phyloP scores from a whole-genome alignment of 2,888 invertebrate genomes.

The Lasioglossum marginatum region DNA sequence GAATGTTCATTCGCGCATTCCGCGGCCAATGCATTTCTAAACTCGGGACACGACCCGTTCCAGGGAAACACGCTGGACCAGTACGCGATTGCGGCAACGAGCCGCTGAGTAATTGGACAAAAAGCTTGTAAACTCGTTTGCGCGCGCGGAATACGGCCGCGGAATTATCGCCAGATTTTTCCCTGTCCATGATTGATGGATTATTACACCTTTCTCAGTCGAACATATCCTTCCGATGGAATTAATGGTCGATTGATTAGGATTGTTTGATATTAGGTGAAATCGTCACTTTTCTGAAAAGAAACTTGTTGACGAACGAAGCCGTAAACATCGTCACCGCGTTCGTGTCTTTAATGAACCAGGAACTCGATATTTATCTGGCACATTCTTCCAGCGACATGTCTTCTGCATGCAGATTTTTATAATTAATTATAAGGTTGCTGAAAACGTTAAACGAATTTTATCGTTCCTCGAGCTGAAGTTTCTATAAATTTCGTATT shows the following conservation, averaged over 20 bases:
- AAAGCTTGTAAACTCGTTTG: conserved; percentile 45
- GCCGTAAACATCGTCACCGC: background rate
- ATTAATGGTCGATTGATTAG: background rate
- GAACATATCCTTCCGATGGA: background rate
- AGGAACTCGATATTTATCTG: background rate
- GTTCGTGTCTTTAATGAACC: background rate
- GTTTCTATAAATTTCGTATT: conserved; percentile 1
- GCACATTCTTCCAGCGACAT: background rate
- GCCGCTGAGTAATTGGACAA: conserved; percentile 36
- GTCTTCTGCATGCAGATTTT: background rate
- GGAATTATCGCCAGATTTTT: conserved; percentile 24
- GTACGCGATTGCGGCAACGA: conserved; percentile 43
- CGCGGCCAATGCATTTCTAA: conserved; percentile 16
- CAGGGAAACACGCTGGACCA: conserved; percentile 25
- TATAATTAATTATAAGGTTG: background rate
- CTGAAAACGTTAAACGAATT: background rate
- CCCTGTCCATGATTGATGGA: background rate
- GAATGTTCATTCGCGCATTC: conserved; percentile 33
- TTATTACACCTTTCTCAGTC: background rate
- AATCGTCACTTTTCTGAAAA: background rate
- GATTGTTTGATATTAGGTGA: background rate
- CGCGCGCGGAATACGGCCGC: conserved; percentile 41
- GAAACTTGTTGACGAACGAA: background rate
- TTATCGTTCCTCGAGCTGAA: background rate
- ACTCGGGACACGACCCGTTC: conserved; percentile 15